Evolutionary conservation across 2,113 vertebrate genomes (phyloP).

Genomic region (Albula glossodonta): DNA sequence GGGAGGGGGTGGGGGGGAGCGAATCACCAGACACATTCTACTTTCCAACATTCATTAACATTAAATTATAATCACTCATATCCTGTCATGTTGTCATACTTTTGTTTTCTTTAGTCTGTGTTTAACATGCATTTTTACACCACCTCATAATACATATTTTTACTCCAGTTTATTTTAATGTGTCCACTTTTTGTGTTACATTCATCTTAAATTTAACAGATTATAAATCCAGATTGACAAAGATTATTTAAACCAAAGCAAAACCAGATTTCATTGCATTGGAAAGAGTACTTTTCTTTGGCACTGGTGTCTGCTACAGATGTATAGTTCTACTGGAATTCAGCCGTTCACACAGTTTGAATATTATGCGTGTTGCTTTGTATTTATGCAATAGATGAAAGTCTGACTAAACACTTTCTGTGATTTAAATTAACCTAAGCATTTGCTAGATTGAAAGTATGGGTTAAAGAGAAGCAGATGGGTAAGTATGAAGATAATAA

Average conservation of each 20-base stretch:
- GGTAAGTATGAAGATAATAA: not conserved
- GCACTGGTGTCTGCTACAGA: not conserved
- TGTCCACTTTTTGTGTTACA: slow-evolving; percentile 36
- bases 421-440: not conserved
- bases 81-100: slow-evolving; percentile 24
- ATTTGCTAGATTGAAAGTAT: not conserved
- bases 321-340: not conserved
- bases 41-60: slow-evolving; percentile 59
- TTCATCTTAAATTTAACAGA: not conserved
- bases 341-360: slow-evolving; percentile 45
- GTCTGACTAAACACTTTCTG: slow-evolving; percentile 43
- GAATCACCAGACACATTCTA: slow-evolving; percentile 48
- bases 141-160: slow-evolving; percentile 41
- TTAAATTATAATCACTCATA: slow-evolving; percentile 67
- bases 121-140: not conserved
- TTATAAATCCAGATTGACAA: not conserved
- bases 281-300: no score
- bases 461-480: not conserved
- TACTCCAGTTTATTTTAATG: slow-evolving; percentile 22
- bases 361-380: slow-evolving; percentile 65
- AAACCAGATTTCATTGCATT: slow-evolving; percentile 36
- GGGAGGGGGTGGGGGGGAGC: slow-evolving; percentile 24
- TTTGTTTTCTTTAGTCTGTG: slow-evolving; percentile 1
- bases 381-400: slow-evolving; percentile 69
- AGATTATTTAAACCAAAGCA: not conserved